These are phyloP conservation scores for Gambusia yucatana DNA, from an alignment of 2,797 vertebrate genomes.

Conservation along the genomic window DNA sequence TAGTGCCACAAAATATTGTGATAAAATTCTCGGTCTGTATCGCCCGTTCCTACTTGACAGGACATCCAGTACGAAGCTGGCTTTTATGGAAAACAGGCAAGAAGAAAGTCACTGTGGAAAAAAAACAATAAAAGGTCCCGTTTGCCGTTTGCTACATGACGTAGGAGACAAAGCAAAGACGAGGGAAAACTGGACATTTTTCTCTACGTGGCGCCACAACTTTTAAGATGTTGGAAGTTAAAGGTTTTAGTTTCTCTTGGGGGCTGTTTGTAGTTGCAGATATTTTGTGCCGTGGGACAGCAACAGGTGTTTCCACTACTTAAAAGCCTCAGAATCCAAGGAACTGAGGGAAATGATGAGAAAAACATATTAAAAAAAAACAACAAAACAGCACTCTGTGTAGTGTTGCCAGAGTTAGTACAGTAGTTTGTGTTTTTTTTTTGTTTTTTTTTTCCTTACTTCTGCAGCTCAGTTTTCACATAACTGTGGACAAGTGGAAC, in stretches of 20 bases:
- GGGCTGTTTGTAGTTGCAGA: constrained; percentile 61
- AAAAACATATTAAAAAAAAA: constrained; percentile 18
- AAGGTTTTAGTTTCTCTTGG: constrained; percentile 63
- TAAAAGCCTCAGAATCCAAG: constrained; percentile 76
- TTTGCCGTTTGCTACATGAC: no score
- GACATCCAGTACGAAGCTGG: no score
- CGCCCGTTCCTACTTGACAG: no score
- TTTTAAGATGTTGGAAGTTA: constrained; percentile 69
- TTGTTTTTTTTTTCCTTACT: not conserved
- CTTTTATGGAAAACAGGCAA: no score
- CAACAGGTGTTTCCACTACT: constrained; percentile 86
- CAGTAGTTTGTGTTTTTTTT: not conserved
- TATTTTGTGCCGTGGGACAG: constrained; percentile 51
- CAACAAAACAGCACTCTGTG: constrained; percentile 36
- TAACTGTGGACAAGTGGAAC: not conserved
- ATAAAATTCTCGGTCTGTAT: no score
- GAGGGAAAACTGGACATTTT: no score
- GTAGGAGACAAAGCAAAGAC: no score
- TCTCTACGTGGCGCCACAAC: constrained; percentile 70
- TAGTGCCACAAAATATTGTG: no score
- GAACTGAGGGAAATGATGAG: constrained; percentile 54
- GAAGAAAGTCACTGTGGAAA: no score
- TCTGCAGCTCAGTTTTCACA: not conserved
- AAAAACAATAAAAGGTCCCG: no score
- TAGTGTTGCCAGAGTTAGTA: constrained; percentile 18